phyloP scores from a whole-genome alignment of 2,797 vertebrate species.

The Chromobotia macracanthus region DNA sequence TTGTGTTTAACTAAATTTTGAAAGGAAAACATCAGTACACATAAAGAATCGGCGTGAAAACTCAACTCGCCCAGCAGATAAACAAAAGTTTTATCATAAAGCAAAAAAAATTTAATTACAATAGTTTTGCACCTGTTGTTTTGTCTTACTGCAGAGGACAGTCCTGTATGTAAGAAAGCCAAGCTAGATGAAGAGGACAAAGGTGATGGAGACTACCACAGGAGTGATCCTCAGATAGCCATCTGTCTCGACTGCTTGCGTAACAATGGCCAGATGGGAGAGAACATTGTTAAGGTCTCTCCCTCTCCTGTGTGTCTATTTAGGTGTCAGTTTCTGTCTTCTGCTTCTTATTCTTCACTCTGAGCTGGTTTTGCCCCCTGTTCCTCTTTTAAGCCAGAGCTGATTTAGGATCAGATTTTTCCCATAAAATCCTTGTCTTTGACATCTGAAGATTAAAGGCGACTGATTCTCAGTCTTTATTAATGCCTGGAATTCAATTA shows the following conservation, averaged over 20 bases:
- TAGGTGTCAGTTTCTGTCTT: neutral
- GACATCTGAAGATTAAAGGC: slow-evolving; percentile 5
- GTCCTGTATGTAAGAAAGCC: slow-evolving; percentile 62
- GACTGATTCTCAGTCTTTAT: too few species aligned
- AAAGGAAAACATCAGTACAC: neutral
- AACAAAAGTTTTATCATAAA: neutral
- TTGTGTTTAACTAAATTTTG: neutral
- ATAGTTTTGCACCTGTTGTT: neutral
- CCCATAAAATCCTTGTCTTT: neutral
- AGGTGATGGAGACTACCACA: slow-evolving; percentile 90
- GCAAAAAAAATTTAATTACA: neutral
- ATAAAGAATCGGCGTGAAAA: neutral
- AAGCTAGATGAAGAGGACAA: slow-evolving; percentile 75
- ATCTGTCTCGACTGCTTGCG: slow-evolving; percentile 96
- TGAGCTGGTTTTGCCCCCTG: neutral
- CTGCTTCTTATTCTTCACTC: neutral
- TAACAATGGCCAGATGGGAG: slow-evolving; percentile 89
- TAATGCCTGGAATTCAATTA: neutral
- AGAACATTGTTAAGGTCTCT: slow-evolving; percentile 86
- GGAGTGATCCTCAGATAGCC: slow-evolving; percentile 97
- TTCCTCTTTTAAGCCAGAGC: neutral
- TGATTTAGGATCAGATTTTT: neutral
- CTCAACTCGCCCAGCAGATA: too few species aligned
- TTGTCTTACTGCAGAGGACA: slow-evolving; percentile 64
- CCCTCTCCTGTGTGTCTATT: neutral